Base-by-base conservation (phyloP, 2,797 vertebrate genomes). In the Myotis daubentonii region DNA sequence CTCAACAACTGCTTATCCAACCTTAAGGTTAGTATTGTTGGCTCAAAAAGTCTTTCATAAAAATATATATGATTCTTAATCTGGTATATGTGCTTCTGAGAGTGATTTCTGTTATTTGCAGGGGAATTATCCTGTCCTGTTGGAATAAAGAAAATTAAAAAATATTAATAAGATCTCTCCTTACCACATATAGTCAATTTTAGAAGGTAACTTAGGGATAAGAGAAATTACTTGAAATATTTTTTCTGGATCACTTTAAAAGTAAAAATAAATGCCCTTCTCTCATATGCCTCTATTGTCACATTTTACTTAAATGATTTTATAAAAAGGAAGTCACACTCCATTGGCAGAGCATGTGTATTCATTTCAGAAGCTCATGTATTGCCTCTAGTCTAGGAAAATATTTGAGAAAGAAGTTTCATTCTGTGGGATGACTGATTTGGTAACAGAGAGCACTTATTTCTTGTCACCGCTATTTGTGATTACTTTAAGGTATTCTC, bases 1-100 rank as follows among this genome's bases (percentile, higher is more conserved):
- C 99, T 99, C 98, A 99, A 99, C 99, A 99, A 99, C 98, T 99
- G 99, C 97, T 98, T 99, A 82, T 99, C 99, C 95, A 99, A 99
- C 98, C 99, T 99, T 91, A 99, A 99, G 99, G 99, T 99, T 95
- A 98, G 98, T 98, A 93, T 97, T 94, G 65, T 90, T 17, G 60
- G 41, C 25, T 70, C 81, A 49, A 51, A 65, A 70, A 10, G 36
- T 25, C 12, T 66, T 79, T 30, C 47, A 25, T 57, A n/a, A 62
- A 85, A 51, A 44, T 33, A 23, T 6, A n/a, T 65, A 23, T 41
- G 22, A 4, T 38, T 80, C 17, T 13, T 23, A 66, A 70, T 19
- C 70, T 19, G 33, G 12, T 25, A 0, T 22, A 17, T 74, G 12
- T 81, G 62, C 30, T 89, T 92, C 75, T 81, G 13, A 55, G 57